phyloP scores from a whole-genome alignment of 2,888 invertebrate species.

The Euplagia quadripunctaria region DNA sequence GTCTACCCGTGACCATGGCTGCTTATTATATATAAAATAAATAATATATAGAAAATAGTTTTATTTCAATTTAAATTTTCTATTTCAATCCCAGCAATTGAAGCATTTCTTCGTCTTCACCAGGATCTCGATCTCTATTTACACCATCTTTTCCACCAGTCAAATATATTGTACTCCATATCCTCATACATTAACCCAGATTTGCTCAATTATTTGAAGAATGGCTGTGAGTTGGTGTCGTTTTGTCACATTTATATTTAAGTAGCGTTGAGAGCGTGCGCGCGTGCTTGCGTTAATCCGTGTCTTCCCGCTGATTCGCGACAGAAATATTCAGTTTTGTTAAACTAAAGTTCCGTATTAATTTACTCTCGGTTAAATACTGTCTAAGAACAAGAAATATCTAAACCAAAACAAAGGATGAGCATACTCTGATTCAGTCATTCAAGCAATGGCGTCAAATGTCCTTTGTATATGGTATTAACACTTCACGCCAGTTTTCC shows the following conservation, averaged over 20 bases:
- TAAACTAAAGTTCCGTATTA: constrained; percentile 21
- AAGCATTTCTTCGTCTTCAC: neutral
- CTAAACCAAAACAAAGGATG: constrained; percentile 1
- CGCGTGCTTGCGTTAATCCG: constrained; percentile 60
- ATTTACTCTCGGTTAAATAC: neutral
- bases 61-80: too few species aligned
- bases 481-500: too few species aligned
- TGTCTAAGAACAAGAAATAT: neutral
- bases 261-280: constrained; percentile 34
- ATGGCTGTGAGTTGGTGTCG: constrained; percentile 46
- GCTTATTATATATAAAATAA: too few species aligned
- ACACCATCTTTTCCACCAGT: neutral
- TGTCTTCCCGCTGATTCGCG: constrained; percentile 67
- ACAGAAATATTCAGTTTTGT: constrained; percentile 35
- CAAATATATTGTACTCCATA: constrained; percentile 1
- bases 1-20: too few species aligned
- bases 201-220: constrained; percentile 36
- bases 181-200: constrained; percentile 31
- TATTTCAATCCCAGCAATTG: too few species aligned
- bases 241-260: constrained; percentile 59
- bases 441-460: too few species aligned
- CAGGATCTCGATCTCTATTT: neutral
- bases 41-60: too few species aligned
- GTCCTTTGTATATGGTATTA: too few species aligned
- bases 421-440: too few species aligned